Percentiles rank a stretch among this genome's conserved stretches.
Conservation (phyloP, 1,140 invertebrate species). For the Bombus superbus region DNA sequence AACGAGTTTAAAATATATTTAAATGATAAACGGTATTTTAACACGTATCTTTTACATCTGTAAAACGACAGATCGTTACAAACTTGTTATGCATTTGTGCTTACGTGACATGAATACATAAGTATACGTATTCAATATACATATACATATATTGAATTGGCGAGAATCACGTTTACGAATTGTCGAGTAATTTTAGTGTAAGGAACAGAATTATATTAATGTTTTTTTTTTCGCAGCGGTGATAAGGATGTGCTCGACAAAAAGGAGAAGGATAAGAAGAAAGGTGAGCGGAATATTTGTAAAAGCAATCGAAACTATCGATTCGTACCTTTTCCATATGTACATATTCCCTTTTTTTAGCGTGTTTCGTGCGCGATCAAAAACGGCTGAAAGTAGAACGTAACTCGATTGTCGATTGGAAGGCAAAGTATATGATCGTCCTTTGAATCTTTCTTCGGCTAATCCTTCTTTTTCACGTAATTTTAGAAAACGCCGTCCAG, state of each 20-base stretch:
- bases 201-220: neutral
- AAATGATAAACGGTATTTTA: neutral
- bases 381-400: neutral
- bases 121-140: neutral
- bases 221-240: constrained; percentile 70
- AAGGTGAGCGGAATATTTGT: constrained; percentile 69
- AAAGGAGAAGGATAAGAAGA: constrained; percentile 81
- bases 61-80: neutral
- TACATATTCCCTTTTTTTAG: neutral
- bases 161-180: neutral
- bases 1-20: neutral
- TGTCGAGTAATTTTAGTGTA: neutral
- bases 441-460: constrained; percentile 9
- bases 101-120: too few species aligned
- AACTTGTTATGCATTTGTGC: neutral
- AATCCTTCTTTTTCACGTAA: constrained; percentile 26
- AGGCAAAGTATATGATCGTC: too few species aligned
- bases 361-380: neutral
- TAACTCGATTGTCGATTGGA: too few species aligned
- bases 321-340: neutral
- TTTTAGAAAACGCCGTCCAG: constrained; percentile 85
- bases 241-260: constrained; percentile 80
- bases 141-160: neutral
- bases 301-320: neutral
- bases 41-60: neutral